Evolutionary conservation across 2,113 vertebrate species (phyloP).

Genomic region (Rynchops niger): DNA sequence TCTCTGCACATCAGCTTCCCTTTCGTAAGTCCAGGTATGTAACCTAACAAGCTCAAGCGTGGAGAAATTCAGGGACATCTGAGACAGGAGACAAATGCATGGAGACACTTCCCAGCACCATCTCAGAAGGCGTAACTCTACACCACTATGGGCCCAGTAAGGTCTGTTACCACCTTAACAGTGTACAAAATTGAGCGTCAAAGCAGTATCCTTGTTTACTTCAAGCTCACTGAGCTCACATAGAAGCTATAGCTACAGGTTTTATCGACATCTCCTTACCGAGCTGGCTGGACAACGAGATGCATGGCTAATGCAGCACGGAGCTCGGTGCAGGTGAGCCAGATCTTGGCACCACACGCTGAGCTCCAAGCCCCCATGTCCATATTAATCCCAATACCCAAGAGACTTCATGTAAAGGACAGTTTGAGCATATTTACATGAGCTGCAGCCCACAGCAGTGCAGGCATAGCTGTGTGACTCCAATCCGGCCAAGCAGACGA

Average conservation of each 20-base stretch:
- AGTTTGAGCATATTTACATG: background rate
- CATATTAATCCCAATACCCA: background rate
- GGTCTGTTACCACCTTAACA: background rate
- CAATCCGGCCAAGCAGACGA: background rate
- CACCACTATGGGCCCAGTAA: background rate
- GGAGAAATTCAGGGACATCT: background rate
- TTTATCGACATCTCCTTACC: background rate
- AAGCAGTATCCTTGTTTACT: background rate
- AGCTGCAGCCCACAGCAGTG: background rate
- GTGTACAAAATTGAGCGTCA: background rate
- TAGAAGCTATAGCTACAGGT: background rate
- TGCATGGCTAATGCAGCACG: accelerated
- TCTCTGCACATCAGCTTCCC: background rate
- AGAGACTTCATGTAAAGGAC: background rate
- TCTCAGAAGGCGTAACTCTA: background rate
- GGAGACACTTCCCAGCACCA: background rate
- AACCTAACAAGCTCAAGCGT: accelerated
- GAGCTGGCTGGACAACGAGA: background rate
- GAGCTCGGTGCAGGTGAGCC: background rate
- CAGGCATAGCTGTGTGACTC: background rate
- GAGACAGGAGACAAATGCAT: background rate
- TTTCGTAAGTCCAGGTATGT: background rate
- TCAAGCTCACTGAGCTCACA: background rate
- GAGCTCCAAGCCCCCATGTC: background rate
- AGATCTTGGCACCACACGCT: accelerated